Evolutionary conservation across 53 echinoderm and acorn worm species (phyloP).

Genomic region (Temnopleurus reevesii): DNA sequence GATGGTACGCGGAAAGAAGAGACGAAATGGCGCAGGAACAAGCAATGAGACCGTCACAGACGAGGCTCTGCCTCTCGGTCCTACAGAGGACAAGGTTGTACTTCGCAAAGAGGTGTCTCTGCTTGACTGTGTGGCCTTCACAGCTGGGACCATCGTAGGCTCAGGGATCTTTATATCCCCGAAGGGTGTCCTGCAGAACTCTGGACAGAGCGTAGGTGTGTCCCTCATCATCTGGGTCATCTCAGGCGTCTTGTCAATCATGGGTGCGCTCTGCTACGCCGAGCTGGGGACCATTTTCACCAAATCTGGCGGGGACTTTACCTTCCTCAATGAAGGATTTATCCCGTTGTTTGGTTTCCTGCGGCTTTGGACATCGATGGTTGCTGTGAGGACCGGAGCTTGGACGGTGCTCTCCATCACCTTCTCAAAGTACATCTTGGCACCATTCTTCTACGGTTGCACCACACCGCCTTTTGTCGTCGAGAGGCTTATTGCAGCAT

Average conservation of each 20-base stretch:
- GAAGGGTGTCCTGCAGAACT: slow-evolving; percentile 14
- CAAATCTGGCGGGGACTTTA: slow-evolving; percentile 92
- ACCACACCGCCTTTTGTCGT: slow-evolving; percentile 28
- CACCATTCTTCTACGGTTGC: slow-evolving; percentile 66
- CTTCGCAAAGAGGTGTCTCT: slow-evolving; percentile 41
- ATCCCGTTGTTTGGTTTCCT: slow-evolving; percentile 69
- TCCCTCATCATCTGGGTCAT: slow-evolving; percentile 81
- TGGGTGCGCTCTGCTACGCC: slow-evolving; percentile 94
- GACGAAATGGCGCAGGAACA: background rate
- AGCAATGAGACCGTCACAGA: background rate
- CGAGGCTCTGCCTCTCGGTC: background rate
- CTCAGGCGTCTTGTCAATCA: slow-evolving; percentile 71
- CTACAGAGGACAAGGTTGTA: slow-evolving; percentile 11
- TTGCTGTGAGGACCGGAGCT: slow-evolving; percentile 76
- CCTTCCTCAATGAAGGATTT: slow-evolving; percentile 74
- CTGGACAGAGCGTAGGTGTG: slow-evolving; percentile 65
- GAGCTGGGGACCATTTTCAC: slow-evolving; percentile 82
- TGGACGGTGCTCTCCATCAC: slow-evolving; percentile 75
- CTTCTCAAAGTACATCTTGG: slow-evolving; percentile 68
- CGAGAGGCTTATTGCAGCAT: slow-evolving; percentile 61
- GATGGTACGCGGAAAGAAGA: no score
- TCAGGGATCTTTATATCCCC: slow-evolving; percentile 34
- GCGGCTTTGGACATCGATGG: slow-evolving; percentile 80
- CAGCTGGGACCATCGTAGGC: slow-evolving; percentile 47
- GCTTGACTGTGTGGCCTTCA: slow-evolving; percentile 30